Evolutionary conservation across 2,888 invertebrate genomes (phyloP).

Genomic region (Sarcophaga rosellei): DNA sequence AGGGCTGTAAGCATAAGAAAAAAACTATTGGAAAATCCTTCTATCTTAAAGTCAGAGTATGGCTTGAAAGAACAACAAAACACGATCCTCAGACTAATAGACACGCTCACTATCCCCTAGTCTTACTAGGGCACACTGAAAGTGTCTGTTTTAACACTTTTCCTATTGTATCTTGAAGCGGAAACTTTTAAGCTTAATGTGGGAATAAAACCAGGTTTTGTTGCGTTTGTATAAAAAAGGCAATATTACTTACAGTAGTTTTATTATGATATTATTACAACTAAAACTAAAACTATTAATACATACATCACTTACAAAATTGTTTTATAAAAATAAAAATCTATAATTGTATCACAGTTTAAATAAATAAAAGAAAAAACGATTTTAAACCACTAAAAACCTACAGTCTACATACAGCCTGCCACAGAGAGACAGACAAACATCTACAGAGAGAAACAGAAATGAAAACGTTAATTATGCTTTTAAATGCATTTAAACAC

Average conservation of each 20-base stretch:
- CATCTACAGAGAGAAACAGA: too few species aligned
- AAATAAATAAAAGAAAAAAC: constrained; percentile 17
- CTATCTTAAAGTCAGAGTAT: too few species aligned
- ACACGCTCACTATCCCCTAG: fast-evolving
- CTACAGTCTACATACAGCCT: constrained; percentile 47
- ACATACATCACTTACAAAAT: too few species aligned
- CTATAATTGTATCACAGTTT: constrained; percentile 67
- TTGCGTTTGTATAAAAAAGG: constrained; percentile 39
- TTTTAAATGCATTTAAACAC: constrained; percentile 41
- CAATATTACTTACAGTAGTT: constrained; percentile 43
- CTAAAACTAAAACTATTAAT: too few species aligned
- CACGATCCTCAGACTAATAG: too few species aligned
- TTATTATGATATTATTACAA: constrained; percentile 36
- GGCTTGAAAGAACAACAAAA: too few species aligned
- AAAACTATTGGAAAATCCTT: too few species aligned
- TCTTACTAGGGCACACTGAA: too few species aligned
- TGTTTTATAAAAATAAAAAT: constrained; percentile 48
- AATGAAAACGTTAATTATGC: constrained; percentile 50
- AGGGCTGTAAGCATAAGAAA: too few species aligned
- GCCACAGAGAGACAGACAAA: constrained; percentile 22
- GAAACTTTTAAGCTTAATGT: too few species aligned
- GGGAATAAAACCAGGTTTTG: constrained; percentile 42
- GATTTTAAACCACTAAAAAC: constrained; percentile 3
- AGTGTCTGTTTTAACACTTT: too few species aligned
- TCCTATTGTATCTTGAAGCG: too few species aligned